Base-by-base conservation (phyloP, 1,140 invertebrate species). In the Gryllus bimaculatus region DNA sequence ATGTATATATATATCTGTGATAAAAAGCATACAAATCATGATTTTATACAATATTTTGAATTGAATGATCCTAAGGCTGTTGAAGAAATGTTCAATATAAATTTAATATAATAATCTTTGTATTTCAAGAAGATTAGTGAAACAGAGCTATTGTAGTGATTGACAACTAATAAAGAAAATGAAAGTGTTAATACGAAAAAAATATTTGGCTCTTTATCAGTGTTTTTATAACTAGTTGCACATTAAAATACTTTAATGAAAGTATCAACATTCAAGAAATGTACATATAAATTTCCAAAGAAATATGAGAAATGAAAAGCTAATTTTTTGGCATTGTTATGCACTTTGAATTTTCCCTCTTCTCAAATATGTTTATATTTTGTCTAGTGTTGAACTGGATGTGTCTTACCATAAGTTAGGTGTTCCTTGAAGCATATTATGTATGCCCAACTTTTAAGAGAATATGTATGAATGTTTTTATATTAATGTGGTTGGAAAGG, bases 321-420 rank as follows among this genome's bases (percentile, higher is more conserved):
- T 39, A 39, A 18, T 20, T 74, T 8, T 18, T 74, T 12, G n/a
- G 15, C 8, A 75, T 75, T 6, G 26, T 18, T n/a, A 76, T 47
- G n/a, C 12, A 47, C n/a, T 77, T 54, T 48, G 48, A 77, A 47
- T 20, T 8, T 78, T 78, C 54, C 78, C n/a, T 73, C n/a, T 78
- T 78, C 73, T 78, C 66, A 78, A 66, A 66, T 54, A 74, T 73
- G 54, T 78, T 78, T 78, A 78, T 78, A 78, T 78, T 78, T 78
- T 78, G 78, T 78, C 78, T 78, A 78, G 78, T 77, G 76, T 78
- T 49, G 54, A 47, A 78, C 78, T 78, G 78, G 48, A 78, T 74
- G 78, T 78, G 78, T 78, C 78, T 78, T 78, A 78, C 48, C 47
- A 77, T 78, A 78, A 78, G 73, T 73, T 78, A 73, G 78, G 78